Evolutionary conservation across 2,797 vertebrate species (phyloP), one percentile per base, ranked within the genome.

Genomic region (Paguma larvata): DNA sequence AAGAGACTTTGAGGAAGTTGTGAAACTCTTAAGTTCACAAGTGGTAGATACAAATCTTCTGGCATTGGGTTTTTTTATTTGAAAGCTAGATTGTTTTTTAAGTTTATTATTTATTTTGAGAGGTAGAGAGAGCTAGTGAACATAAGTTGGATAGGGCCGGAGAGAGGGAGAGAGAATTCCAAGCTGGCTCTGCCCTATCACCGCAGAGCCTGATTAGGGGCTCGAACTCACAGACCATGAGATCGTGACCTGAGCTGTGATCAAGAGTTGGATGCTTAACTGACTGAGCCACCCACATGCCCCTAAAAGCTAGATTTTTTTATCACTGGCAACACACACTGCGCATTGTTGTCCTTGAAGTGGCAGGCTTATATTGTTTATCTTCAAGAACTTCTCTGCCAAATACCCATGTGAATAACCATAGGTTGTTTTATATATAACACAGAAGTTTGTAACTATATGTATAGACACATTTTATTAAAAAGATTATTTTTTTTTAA

Each of bases 361-460:
- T 73, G n/a, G 53, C 51, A 62, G 38, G 13, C 38, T 85, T 9
- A 46, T 32, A 65, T 27, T 75, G 25, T 77, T 82, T 85, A 70
- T 63, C 27, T 79, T 84, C 14, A 95, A 93, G 32, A 90, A 53
- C n/a, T 78, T 89, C 25, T 84, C 38, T 89, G 82, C 14, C 30
- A 86, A 25, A 72, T 80, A 75, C 5, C n/a, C 34, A 77, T 77
- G 19, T 87, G 38, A 67, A 59, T 70, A 70, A 72, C 38, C 8
- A 53, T 53, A 41, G 65, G 32, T 91, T 70, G 25, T 82, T 19
- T 48, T 80, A 6, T 53, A n/a, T 44, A 14, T 44, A 25, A 63
- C 32, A 67, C 48, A n/a, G 63, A 82, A 72, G 53, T 63, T 21
- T 79, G 32, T 56, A 56, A 56, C 19, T 56, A 56, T 56, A 56